Percentiles rank a stretch among this genome's conserved stretches.
phyloP scores from a whole-genome alignment of 2,888 invertebrate genomes.

The Diogma glabrata region DNA sequence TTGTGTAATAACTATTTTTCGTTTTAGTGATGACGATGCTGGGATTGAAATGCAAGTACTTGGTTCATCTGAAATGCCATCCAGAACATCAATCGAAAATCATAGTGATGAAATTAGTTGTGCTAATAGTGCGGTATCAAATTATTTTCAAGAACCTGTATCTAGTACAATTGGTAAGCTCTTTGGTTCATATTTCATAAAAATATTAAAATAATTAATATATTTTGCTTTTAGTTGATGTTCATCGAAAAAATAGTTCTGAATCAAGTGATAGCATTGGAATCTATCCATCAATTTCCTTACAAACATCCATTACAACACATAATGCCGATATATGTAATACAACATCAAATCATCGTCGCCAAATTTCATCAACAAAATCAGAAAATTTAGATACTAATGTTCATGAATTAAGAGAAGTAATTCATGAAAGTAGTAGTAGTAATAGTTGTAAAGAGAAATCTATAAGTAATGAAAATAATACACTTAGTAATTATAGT shows the following conservation, averaged over 20 bases:
- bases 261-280: slow-evolving; percentile 70
- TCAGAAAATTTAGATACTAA: background rate
- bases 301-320: slow-evolving; percentile 32
- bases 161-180: slow-evolving; percentile 55
- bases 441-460: background rate
- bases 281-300: slow-evolving; percentile 40
- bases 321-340: slow-evolving; percentile 32
- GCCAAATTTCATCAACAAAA: slow-evolving; percentile 4
- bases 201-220: slow-evolving; percentile 7
- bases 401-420: slow-evolving; percentile 6
- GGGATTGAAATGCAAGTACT: slow-evolving; percentile 76
- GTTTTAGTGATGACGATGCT: slow-evolving; percentile 58
- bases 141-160: slow-evolving; percentile 37
- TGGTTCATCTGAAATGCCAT: slow-evolving; percentile 44
- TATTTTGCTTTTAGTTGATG: slow-evolving; percentile 81
- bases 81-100: slow-evolving; percentile 52
- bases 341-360: slow-evolving; percentile 25
- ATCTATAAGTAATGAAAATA: background rate
- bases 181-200: background rate
- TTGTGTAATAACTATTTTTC: slow-evolving; percentile 14
- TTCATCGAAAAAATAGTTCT: slow-evolving; percentile 83
- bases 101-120: slow-evolving; percentile 38
- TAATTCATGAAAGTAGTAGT: background rate
- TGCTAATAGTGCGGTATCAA: slow-evolving; percentile 35
- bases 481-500: background rate